A percentile compares a stretch with the other conserved stretches of the same genome.
phyloP scores from a whole-genome alignment of 1,140 invertebrate genomes.

The Luehdorfia chinensis region DNA sequence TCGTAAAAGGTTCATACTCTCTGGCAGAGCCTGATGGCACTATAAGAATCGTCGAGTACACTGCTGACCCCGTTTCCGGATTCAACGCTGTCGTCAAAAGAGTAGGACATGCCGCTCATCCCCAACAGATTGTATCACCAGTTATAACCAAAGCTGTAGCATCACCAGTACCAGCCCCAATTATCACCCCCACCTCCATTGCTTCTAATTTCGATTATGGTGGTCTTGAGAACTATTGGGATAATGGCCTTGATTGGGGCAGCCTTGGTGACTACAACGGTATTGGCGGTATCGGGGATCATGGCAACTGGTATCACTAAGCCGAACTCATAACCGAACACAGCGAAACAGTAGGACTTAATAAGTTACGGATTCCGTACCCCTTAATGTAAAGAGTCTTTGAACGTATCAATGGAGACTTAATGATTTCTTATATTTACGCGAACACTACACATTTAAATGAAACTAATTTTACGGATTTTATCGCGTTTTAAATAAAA shows the following conservation, averaged over 20 bases:
- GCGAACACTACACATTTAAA: no score
- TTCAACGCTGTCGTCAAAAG: constrained; percentile 76
- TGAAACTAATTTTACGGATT: no score
- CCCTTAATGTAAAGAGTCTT: no score
- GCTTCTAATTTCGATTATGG: constrained; percentile 12
- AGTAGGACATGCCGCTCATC: constrained; percentile 71
- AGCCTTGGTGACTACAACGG: no score
- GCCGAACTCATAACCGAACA: no score
- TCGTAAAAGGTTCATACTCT: constrained; percentile 77
- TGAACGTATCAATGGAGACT: no score
- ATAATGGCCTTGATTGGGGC: constrained; percentile 5
- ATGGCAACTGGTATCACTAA: constrained; percentile 27
- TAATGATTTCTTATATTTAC: no score
- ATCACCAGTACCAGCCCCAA: constrained; percentile 26
- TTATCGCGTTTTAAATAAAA: no score
- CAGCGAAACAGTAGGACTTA: no score
- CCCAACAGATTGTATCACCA: constrained; percentile 33
- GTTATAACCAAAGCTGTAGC: constrained; percentile 21
- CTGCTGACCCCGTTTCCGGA: constrained; percentile 73
- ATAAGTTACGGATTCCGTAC: no score
- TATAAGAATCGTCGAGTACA: constrained; percentile 77
- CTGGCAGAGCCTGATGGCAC: constrained; percentile 79
- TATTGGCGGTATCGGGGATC: constrained; percentile 23
- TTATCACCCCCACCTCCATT: constrained; percentile 20
- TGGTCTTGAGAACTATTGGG: constrained; percentile 15